Evolutionary conservation across 2,113 vertebrate genomes (phyloP).

Genomic region (Microtus ochrogaster): DNA sequence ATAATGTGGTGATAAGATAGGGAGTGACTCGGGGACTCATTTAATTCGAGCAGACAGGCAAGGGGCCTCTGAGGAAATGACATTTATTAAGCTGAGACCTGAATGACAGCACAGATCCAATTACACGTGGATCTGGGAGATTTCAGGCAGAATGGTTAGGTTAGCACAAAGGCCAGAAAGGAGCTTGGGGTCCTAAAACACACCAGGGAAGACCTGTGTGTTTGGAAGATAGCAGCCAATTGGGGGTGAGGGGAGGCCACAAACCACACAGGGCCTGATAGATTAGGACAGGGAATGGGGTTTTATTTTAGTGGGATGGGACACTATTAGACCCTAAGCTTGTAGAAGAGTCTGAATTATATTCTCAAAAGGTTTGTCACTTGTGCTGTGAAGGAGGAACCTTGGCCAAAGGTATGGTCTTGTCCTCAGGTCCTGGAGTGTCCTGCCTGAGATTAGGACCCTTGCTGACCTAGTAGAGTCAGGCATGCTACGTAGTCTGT

Average conservation of each 20-base stretch:
- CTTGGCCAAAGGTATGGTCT: not conserved
- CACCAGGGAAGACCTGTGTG: not conserved
- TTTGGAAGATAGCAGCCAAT: not conserved
- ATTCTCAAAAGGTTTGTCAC: not conserved
- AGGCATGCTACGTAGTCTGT: not conserved
- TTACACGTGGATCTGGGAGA: not conserved
- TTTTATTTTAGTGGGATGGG: not conserved
- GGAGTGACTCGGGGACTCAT: not conserved
- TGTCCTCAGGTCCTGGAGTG: not conserved
- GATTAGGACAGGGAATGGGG: not conserved
- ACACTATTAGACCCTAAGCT: not conserved
- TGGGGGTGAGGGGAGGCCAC: no score
- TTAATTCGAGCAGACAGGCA: conserved; percentile 4
- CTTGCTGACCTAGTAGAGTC: not conserved
- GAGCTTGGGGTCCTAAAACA: not conserved
- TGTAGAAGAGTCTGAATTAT: not conserved
- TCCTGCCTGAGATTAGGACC: not conserved
- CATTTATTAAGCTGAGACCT: conserved; percentile 44
- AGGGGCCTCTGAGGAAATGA: conserved; percentile 22
- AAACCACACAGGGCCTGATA: not conserved
- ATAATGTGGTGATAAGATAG: not conserved
- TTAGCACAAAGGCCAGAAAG: not conserved
- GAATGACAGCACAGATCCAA: not conserved
- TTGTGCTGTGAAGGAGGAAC: not conserved
- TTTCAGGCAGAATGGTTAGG: not conserved